phyloP scores from a whole-genome alignment of 1,140 invertebrate species.

The Heterodera carotae region DNA sequence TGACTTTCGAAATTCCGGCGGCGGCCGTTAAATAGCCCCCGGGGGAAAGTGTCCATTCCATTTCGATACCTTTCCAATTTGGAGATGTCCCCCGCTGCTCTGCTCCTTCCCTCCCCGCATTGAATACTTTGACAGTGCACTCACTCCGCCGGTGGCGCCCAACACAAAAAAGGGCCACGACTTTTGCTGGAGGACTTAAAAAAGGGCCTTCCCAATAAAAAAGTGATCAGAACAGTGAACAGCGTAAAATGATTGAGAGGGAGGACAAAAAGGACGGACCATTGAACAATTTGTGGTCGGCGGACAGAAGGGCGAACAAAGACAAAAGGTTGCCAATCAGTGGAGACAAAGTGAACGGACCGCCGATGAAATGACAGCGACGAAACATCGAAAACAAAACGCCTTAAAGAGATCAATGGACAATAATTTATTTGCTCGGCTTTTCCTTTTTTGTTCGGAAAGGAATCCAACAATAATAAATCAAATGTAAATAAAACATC shows the following conservation, averaged over 20 bases:
- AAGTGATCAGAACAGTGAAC: not conserved
- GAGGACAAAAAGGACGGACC: slow-evolving; percentile 1
- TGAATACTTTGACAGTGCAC: slow-evolving; percentile 4
- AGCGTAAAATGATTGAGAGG: not conserved
- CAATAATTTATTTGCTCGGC: too few species aligned
- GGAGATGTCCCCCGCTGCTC: not conserved
- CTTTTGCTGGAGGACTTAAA: not conserved
- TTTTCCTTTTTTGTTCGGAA: too few species aligned
- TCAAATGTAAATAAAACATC: not conserved
- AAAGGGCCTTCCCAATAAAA: not conserved
- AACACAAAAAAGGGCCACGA: not conserved
- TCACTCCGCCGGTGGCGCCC: not conserved
- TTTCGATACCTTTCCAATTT: slow-evolving; percentile 2
- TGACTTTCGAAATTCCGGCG: too few species aligned
- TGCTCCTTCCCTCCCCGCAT: not conserved
- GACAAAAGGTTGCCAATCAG: not conserved
- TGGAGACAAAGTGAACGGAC: not conserved
- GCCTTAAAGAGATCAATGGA: not conserved
- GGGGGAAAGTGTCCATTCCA: too few species aligned
- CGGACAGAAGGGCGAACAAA: not conserved
- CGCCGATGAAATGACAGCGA: not conserved
- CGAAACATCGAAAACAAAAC: not conserved
- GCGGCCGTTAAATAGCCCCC: too few species aligned
- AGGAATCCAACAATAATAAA: too few species aligned
- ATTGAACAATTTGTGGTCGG: not conserved